A percentile compares a stretch with the other conserved stretches of the same genome.
Conservation (phyloP, 2,888 invertebrate species). For the Unio pictorum region DNA sequence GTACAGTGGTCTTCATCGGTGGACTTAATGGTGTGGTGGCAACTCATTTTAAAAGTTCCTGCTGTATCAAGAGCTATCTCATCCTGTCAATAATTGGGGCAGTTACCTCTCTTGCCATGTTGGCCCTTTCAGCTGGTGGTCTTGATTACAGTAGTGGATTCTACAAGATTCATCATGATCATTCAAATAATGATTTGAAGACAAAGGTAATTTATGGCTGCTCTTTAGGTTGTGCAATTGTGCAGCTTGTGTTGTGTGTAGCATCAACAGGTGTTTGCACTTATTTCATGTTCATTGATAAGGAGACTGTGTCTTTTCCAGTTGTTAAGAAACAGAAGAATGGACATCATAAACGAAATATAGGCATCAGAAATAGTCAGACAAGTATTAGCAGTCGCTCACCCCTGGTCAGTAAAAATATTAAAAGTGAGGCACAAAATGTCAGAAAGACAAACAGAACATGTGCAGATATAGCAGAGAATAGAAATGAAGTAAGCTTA, state of each 20-base stretch:
- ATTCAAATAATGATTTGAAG: conserved; percentile 17
- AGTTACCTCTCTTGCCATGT: conserved; percentile 48
- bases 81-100: conserved; percentile 43
- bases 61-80: conserved; percentile 52
- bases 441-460: too few relatives aligned
- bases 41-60: conserved; percentile 40
- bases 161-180: conserved; percentile 32
- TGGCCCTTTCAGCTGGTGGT: conserved; percentile 58
- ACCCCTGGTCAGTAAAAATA: conserved; percentile 2
- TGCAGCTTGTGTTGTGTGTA: conserved; percentile 48
- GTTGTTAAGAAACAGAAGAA: too few relatives aligned
- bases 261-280: conserved; percentile 49
- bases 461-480: too few relatives aligned
- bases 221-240: conserved; percentile 44
- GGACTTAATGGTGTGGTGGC: conserved; percentile 54
- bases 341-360: too few relatives aligned
- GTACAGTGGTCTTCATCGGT: conserved; percentile 44
- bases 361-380: conserved; percentile 3
- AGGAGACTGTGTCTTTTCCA: conserved; percentile 1
- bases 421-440: conserved; percentile 3
- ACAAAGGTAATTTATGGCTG: conserved; percentile 53
- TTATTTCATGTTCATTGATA: conserved; percentile 49
- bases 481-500: too few relatives aligned
- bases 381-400: not conserved
- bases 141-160: conserved; percentile 54